Conservation (phyloP, 1,140 invertebrate species). For the Bombus turneri region DNA sequence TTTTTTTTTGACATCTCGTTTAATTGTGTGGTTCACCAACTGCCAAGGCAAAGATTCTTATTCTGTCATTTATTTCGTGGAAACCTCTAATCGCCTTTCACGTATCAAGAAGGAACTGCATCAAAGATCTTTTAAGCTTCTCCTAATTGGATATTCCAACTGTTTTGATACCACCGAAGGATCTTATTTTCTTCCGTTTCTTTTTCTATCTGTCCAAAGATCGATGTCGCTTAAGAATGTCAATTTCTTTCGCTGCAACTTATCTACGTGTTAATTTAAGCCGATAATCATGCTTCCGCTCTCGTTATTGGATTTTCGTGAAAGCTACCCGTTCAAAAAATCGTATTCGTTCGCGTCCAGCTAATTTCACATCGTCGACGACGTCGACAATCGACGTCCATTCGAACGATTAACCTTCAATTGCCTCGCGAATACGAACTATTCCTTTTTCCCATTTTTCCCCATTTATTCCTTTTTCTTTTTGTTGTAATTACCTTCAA, state of each 20-base stretch:
- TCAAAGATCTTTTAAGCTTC: constrained; percentile 32
- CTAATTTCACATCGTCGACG: background rate
- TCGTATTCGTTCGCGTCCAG: background rate
- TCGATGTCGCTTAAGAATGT: background rate
- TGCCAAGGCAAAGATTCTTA: constrained; percentile 7
- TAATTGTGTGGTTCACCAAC: background rate
- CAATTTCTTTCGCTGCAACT: constrained; percentile 32
- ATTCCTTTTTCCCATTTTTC: background rate
- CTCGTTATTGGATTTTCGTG: background rate
- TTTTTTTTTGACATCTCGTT: background rate
- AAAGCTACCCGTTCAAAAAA: background rate
- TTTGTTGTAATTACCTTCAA: constrained; percentile 10
- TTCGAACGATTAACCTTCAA: background rate
- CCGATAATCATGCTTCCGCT: background rate
- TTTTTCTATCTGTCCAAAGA: background rate
- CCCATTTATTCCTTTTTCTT: background rate
- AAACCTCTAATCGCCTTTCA: constrained; percentile 25
- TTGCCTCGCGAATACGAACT: background rate
- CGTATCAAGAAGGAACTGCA: constrained; percentile 9
- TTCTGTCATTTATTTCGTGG: constrained; percentile 28
- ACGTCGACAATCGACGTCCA: too few species aligned
- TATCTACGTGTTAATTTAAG: constrained; percentile 32
- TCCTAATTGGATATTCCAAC: constrained; percentile 47
- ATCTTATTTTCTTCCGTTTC: background rate
- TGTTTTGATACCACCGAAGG: constrained; percentile 35